Base-by-base conservation (phyloP, 1,140 invertebrate species). In the Trigoniulus corallinus region DNA sequence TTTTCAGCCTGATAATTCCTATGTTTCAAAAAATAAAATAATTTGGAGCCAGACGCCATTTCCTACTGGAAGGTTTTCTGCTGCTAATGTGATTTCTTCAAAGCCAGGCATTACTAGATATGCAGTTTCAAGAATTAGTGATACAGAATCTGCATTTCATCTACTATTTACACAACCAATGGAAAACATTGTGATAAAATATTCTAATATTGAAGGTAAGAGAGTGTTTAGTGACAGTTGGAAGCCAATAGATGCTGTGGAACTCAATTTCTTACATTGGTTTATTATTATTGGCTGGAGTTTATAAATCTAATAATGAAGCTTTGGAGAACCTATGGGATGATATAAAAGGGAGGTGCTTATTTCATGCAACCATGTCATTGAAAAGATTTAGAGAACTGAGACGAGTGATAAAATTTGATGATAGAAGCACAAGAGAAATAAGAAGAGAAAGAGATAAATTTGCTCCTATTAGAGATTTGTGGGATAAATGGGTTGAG, bases 401-500 rank as follows among this genome's bases (percentile, higher is more conserved):
- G 23, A 55, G 50, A n/a, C 48, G 50, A 42, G 50, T 34, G 37
- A 26, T 40, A 25, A 48, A 55, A n/a, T 61, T 61, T 54, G 57
- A 61, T 51, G 53, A 62, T 49, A 53, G 44, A 41, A 45, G 15
- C n/a, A 57, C 55, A 23, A 53, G 56, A 40, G 47, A 48, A 29
- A 27, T 47, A 27, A 26, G 58, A 48, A 20, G 42, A 27, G 44
- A 39, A 43, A 56, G 13, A 10, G 58, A 59, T 51, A 57, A 53
- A 40, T 55, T 62, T 48, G 54, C 55, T 21, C 53, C 56, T 27
- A 47, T 62, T 25, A 48, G 58, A 24, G 54, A 58, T 12, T 26
- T 60, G 24, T 60, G 53, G 54, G 47, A 59, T 39, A 49, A 29
- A 25, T 57, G 58, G 23, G 39, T 24, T 1, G 21, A 24, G 34